Evolutionary conservation across 1,140 invertebrate species (phyloP).

Genomic region (Stegodyphus mimosarum): DNA sequence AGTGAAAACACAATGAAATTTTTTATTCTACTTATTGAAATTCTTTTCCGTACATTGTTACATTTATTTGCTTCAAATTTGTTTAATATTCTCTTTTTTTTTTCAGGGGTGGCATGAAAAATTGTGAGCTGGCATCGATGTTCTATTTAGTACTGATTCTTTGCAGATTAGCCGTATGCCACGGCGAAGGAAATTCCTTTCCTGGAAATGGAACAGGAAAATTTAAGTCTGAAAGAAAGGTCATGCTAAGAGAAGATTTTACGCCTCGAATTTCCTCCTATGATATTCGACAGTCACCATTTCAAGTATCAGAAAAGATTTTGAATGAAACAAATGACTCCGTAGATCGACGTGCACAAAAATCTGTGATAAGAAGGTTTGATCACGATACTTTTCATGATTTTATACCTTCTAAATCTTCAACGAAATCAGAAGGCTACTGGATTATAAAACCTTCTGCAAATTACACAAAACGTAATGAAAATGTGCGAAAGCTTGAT

Average conservation of each 20-base stretch:
- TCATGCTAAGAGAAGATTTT: not conserved
- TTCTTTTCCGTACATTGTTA: too few relatives aligned
- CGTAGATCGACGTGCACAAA: not conserved
- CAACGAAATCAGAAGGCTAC: not conserved
- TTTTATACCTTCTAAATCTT: not conserved
- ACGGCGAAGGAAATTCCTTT: not conserved
- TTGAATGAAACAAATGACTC: not conserved
- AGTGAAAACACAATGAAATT: too few relatives aligned
- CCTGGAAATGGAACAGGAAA: not conserved
- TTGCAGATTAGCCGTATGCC: not conserved
- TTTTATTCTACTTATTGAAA: too few relatives aligned
- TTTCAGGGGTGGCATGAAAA: too few relatives aligned
- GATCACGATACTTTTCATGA: conserved; percentile 10
- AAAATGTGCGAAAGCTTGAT: conserved; percentile 33
- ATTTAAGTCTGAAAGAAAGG: not conserved
- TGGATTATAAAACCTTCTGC: conserved; percentile 9
- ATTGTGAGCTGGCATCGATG: too few relatives aligned
- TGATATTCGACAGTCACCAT: not conserved
- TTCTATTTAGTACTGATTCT: too few relatives aligned
- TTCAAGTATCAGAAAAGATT: not conserved
- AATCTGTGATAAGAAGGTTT: not conserved
- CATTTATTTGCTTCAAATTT: too few relatives aligned
- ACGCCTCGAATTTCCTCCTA: not conserved
- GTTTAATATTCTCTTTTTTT: too few relatives aligned
- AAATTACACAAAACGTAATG: conserved; percentile 14